Evolutionary conservation across 2,113 vertebrate genomes (phyloP).

Genomic region (Tyrannus savana): DNA sequence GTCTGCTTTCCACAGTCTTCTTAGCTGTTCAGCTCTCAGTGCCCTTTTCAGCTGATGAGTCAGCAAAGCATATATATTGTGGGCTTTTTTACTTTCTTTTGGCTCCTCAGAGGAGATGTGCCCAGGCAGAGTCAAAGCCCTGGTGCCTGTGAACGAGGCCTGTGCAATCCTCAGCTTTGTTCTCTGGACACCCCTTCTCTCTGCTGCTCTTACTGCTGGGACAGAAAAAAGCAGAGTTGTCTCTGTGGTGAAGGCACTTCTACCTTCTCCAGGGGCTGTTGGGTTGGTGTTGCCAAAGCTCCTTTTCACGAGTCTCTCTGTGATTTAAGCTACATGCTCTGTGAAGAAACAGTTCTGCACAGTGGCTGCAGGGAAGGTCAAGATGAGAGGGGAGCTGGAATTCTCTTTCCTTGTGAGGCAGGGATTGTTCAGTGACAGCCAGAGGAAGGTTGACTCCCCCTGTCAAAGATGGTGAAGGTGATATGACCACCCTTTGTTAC

Average conservation of each 20-base stretch:
- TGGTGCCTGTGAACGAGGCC: neutral
- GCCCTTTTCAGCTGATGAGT: neutral
- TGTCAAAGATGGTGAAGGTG: neutral
- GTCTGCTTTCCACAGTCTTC: neutral
- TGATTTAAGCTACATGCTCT: neutral
- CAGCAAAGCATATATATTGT: neutral
- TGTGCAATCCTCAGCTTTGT: neutral
- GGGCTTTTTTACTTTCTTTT: neutral
- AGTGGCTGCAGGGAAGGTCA: neutral
- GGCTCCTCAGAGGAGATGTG: neutral
- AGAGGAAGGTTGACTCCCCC: neutral
- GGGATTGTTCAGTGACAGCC: neutral
- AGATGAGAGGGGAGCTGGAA: neutral
- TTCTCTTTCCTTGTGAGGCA: neutral
- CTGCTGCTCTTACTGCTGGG: neutral
- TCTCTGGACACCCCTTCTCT: neutral
- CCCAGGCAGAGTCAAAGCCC: neutral
- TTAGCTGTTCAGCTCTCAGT: neutral
- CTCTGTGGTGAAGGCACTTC: neutral
- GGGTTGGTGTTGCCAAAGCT: neutral
- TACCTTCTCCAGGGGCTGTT: neutral
- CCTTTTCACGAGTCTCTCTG: neutral
- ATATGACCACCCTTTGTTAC: neutral
- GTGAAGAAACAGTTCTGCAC: neutral
- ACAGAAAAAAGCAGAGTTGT: neutral